Conservation (phyloP, 1,140 invertebrate species). For the Lordiphosa clarofinis region DNA sequence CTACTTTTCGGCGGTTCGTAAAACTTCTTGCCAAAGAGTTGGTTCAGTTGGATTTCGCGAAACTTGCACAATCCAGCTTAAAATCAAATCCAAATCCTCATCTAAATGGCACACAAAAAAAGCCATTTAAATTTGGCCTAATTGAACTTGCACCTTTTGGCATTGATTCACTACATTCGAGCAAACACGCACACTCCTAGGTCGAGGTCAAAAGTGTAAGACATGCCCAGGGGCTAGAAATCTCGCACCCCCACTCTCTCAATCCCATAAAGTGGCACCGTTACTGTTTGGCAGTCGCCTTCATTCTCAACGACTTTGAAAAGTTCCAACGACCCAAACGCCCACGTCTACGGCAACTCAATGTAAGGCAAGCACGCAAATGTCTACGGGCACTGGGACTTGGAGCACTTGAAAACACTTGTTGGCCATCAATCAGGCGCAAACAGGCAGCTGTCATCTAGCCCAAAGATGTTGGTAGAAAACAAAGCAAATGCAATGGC, state of each 20-base stretch:
- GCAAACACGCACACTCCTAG: slow-evolving; percentile 58
- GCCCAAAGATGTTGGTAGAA: no score
- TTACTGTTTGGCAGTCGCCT: slow-evolving; percentile 40
- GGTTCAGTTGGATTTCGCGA: no score
- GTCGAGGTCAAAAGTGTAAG: slow-evolving; percentile 64
- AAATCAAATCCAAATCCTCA: no score
- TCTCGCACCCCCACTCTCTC: slow-evolving; percentile 44
- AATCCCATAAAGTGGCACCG: slow-evolving; percentile 52
- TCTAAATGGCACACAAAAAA: slow-evolving; percentile 16
- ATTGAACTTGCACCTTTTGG: slow-evolving; percentile 26
- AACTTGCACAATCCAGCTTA: no score
- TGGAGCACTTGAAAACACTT: slow-evolving; percentile 67
- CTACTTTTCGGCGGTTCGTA: no score
- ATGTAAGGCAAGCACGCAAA: slow-evolving; percentile 64
- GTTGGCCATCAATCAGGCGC: slow-evolving; percentile 56
- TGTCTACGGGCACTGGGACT: slow-evolving; percentile 12
- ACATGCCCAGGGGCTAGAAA: slow-evolving; percentile 32
- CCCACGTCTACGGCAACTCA: slow-evolving; percentile 28
- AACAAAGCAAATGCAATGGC: slow-evolving; percentile 23
- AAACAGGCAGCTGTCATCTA: slow-evolving; percentile 52
- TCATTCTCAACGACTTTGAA: slow-evolving; percentile 59
- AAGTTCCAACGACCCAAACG: slow-evolving; percentile 32
- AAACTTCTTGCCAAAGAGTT: no score
- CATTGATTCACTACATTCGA: slow-evolving; percentile 39
- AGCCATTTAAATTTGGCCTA: slow-evolving; percentile 14